A percentile compares a stretch with the other conserved stretches of the same genome.
Evolutionary conservation across 2,113 vertebrate genomes (phyloP).

Genomic region (Nansenia antarctica): DNA sequence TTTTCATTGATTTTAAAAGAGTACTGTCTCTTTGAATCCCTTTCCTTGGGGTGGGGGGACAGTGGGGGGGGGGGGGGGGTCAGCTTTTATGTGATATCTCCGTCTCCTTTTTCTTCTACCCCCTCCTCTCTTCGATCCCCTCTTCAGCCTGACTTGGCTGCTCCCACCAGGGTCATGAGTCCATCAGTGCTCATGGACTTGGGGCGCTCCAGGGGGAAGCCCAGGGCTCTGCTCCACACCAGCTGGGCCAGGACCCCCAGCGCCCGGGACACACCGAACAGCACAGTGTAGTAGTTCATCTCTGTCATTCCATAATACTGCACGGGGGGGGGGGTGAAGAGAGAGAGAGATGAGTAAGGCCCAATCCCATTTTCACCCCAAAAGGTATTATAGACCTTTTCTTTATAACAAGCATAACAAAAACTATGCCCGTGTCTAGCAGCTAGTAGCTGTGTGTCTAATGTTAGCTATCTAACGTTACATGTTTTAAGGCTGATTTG

Average conservation of each 20-base stretch:
- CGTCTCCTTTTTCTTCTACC: slow-evolving; percentile 35
- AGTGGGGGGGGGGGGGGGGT: slow-evolving; percentile 55
- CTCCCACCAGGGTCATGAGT: slow-evolving; percentile 87
- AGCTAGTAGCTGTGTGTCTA: too few relatives aligned
- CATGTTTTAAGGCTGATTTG: too few relatives aligned
- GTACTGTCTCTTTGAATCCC: slow-evolving; percentile 76
- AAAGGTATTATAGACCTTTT: too few relatives aligned
- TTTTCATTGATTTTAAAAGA: slow-evolving; percentile 71
- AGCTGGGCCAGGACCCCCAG: slow-evolving; percentile 91
- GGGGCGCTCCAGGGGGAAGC: slow-evolving; percentile 94
- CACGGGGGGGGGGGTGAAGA: not conserved
- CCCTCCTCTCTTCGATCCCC: not conserved
- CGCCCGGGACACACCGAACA: slow-evolving; percentile 93
- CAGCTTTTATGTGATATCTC: slow-evolving; percentile 42
- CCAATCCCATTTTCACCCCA: too few relatives aligned
- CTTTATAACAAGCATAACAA: too few relatives aligned
- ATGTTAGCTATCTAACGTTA: too few relatives aligned
- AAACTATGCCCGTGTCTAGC: too few relatives aligned
- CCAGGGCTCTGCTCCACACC: slow-evolving; percentile 92
- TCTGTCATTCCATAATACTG: slow-evolving; percentile 97
- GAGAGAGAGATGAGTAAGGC: too few relatives aligned
- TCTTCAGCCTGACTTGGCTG: slow-evolving; percentile 85
- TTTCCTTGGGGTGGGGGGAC: slow-evolving; percentile 56
- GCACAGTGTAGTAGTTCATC: slow-evolving; percentile 98
- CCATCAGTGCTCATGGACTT: slow-evolving; percentile 97